Evolutionary conservation across 2,113 vertebrate genomes (phyloP).

Genomic region (Osmerus mordax): DNA sequence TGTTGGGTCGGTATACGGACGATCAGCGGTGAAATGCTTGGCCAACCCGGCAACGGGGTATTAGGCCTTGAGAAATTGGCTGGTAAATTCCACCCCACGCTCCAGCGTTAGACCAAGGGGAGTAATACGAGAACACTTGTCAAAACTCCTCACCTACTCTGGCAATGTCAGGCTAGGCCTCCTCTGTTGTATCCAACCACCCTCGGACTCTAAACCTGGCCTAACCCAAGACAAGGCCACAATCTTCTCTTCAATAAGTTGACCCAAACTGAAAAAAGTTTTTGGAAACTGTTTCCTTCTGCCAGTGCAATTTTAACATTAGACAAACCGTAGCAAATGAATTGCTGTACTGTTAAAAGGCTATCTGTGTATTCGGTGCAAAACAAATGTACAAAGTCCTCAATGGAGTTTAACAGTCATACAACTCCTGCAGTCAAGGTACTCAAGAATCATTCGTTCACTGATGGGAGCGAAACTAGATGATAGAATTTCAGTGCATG

Average conservation of each 20-base stretch:
- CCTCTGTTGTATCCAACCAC: not conserved
- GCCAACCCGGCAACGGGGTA: slow-evolving; percentile 34
- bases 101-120: slow-evolving; percentile 36
- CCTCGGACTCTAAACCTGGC: not conserved
- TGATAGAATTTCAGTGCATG: too few species aligned
- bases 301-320: too few species aligned
- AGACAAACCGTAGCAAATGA: too few species aligned
- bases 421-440: too few species aligned
- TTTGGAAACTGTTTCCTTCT: too few species aligned
- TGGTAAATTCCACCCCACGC: slow-evolving; percentile 51
- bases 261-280: not conserved
- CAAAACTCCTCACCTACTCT: slow-evolving; percentile 39
- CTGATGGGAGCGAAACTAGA: too few species aligned
- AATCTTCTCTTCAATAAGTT: not conserved
- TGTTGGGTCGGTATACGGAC: slow-evolving; percentile 32
- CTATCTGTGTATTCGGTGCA: too few species aligned
- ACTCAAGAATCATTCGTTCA: too few species aligned
- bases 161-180: not conserved
- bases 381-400: too few species aligned
- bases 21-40: slow-evolving; percentile 44
- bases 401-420: too few species aligned
- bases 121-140: slow-evolving; percentile 43
- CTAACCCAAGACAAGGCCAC: not conserved
- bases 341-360: too few species aligned
- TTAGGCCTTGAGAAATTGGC: slow-evolving; percentile 50